Conservation (phyloP, 2,888 invertebrate species). For the Miltochrista miniata region DNA sequence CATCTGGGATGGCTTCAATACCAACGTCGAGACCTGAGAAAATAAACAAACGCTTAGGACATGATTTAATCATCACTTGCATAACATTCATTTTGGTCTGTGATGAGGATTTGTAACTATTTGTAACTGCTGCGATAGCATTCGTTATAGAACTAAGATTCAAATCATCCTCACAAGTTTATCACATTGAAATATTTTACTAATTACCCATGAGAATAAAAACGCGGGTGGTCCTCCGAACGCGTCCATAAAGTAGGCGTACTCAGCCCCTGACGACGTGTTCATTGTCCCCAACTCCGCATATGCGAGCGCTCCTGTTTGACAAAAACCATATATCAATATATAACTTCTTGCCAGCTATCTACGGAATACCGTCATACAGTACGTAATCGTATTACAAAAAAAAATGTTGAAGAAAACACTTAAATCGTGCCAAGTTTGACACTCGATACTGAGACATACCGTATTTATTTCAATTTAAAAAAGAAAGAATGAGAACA, state of each 20-base stretch:
- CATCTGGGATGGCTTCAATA: slow-evolving; percentile 96
- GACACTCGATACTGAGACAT: neutral
- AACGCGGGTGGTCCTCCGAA: slow-evolving; percentile 96
- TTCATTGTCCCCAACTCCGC: slow-evolving; percentile 98
- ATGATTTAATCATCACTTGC: neutral
- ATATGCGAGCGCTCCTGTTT: slow-evolving; percentile 94
- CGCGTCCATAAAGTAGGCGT: slow-evolving; percentile 98
- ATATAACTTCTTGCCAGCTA: neutral
- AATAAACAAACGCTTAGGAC: slow-evolving; percentile 6
- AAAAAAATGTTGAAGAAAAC: neutral
- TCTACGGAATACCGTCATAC: neutral
- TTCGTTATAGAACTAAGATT: too few relatives aligned
- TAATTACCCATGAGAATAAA: slow-evolving; percentile 93
- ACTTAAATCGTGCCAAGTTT: neutral
- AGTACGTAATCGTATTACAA: neutral
- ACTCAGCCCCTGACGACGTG: slow-evolving; percentile 97
- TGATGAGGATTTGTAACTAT: slow-evolving; percentile 1
- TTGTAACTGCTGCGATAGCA: neutral
- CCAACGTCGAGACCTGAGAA: slow-evolving; percentile 94
- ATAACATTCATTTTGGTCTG: neutral
- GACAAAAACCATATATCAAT: neutral
- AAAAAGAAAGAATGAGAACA: too few relatives aligned
- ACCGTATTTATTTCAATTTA: neutral
- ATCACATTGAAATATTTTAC: neutral
- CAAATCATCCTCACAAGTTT: neutral